Conservation (phyloP, 2,113 vertebrate genomes). For the Tachysurus vachellii region DNA sequence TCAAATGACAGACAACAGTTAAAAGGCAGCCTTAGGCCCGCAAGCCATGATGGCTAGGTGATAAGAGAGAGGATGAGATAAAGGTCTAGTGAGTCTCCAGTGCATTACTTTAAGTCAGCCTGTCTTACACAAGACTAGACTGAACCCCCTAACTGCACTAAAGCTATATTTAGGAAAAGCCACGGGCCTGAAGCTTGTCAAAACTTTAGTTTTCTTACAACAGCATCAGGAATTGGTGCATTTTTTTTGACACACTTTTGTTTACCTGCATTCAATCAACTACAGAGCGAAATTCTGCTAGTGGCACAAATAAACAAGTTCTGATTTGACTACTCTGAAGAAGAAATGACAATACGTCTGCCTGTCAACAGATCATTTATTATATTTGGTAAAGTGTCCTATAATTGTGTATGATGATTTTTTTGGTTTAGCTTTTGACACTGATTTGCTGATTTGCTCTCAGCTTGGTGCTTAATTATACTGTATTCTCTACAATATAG, state of each 20-base stretch:
- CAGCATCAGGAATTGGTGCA: background rate
- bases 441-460: conserved; percentile 26
- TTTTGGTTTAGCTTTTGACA: conserved; percentile 6
- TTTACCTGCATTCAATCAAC: conserved; percentile 10
- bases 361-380: background rate
- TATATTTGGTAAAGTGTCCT: background rate
- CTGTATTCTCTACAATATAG: conserved; percentile 13
- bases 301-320: background rate
- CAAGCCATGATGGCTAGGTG: background rate
- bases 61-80: background rate
- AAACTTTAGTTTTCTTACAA: background rate
- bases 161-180: conserved; percentile 21
- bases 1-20: background rate
- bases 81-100: conserved; percentile 1
- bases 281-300: conserved; percentile 1
- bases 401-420: conserved; percentile 2
- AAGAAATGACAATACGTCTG: conserved; percentile 5
- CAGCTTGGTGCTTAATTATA: conserved; percentile 18
- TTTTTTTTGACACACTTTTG: background rate
- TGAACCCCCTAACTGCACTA: conserved; percentile 2
- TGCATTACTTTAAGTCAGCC: conserved; percentile 22
- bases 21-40: conserved; percentile 16
- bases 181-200: conserved; percentile 8
- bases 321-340: background rate
- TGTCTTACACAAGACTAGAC: conserved; percentile 1